A percentile compares a stretch with the other conserved stretches of the same genome.
phyloP scores from a whole-genome alignment of 37 sponge, comb jelly and placozoan genomes.

The Dysidea cf. avara region DNA sequence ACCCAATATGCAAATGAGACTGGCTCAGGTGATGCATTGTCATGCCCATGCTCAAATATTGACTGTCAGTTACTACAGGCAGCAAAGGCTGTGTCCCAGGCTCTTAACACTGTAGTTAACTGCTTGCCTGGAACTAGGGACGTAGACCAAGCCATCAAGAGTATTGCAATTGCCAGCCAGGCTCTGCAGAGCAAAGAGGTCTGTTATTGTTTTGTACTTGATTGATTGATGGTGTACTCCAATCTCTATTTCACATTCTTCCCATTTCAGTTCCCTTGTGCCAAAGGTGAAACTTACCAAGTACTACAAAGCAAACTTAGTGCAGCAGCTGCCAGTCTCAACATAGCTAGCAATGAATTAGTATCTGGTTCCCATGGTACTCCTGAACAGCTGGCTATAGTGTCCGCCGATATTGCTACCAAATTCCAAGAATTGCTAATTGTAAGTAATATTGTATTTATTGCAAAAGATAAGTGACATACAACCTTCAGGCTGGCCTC shows the following conservation, averaged over 20 bases:
- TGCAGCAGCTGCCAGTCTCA: slow-evolving; percentile 85
- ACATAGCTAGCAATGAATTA: slow-evolving; percentile 78
- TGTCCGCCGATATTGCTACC: slow-evolving; percentile 68
- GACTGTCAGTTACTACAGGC: slow-evolving; percentile 41
- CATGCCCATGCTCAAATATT: too few relatives aligned
- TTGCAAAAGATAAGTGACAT: too few relatives aligned
- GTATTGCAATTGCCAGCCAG: slow-evolving; percentile 85
- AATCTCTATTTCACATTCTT: background rate
- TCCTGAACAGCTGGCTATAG: slow-evolving; percentile 81
- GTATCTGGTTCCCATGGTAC: slow-evolving; percentile 81
- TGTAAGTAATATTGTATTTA: too few relatives aligned
- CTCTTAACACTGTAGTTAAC: slow-evolving; percentile 90
- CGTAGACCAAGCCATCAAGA: slow-evolving; percentile 96
- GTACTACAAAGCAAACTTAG: slow-evolving; percentile 80
- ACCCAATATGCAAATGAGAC: slow-evolving; percentile 74
- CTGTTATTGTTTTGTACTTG: too few relatives aligned
- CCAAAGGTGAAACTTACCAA: slow-evolving; percentile 67
- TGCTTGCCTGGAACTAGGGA: slow-evolving; percentile 96
- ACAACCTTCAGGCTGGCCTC: slow-evolving; percentile 39
- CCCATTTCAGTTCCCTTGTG: slow-evolving; percentile 52
- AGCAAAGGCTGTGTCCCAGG: slow-evolving; percentile 95
- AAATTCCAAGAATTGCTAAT: slow-evolving; percentile 71
- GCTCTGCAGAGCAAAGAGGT: slow-evolving; percentile 61
- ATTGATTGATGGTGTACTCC: background rate
- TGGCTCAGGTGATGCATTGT: slow-evolving; percentile 50